Base-by-base conservation (phyloP, 1,140 invertebrate species). In the Temnothorax curvispinosus region DNA sequence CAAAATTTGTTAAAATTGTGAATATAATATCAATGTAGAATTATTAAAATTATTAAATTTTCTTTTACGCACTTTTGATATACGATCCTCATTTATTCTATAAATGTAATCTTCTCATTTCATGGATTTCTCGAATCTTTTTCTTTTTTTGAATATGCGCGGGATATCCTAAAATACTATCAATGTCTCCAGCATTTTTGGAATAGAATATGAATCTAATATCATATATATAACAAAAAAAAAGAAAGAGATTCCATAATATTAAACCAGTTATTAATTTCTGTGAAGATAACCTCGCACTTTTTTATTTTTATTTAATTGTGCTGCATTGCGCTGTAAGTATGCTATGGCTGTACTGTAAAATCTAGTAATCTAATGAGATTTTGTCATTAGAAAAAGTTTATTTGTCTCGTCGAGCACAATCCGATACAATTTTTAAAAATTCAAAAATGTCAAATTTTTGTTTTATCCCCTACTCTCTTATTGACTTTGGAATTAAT, bases 11-110 rank as follows among this genome's bases (percentile, higher is more conserved):
- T 65, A 44, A 35, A 18, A 77, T 47, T 32, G 13, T 15, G 9
- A 77, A 62, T 15, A 77, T 62, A 62, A 62, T 15, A 77, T 62
- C 18, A 47, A 47, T 27, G 11, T 69, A 41, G 2, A 54, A 74
- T 74, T 54, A 11, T 56, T 21, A 41, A 56, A 56, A 75, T 38
- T 38, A 75, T 56, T 21, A 9, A 38, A 75, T 38, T 13, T 13
- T 13, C 18, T 52, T 50, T 56, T 21, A 38, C 6, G 13, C 11
- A 7, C n/a, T 56, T 54, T 74, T 41, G 38, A 41, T 21, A 3
- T 41, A 5, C 18, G 18, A 67, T 41, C 9, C 18, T 65, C 7
- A 65, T 38, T 38, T 41, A n/a, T 65, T 18, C 8, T 65, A 32
- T 11, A 60, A 32, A 60, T 32, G 11, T 58, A 7, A 5, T 32